These are phyloP conservation scores for Antechinus stuartii DNA, from an alignment of 2,113 vertebrate genomes.

Conservation along the genomic window DNA sequence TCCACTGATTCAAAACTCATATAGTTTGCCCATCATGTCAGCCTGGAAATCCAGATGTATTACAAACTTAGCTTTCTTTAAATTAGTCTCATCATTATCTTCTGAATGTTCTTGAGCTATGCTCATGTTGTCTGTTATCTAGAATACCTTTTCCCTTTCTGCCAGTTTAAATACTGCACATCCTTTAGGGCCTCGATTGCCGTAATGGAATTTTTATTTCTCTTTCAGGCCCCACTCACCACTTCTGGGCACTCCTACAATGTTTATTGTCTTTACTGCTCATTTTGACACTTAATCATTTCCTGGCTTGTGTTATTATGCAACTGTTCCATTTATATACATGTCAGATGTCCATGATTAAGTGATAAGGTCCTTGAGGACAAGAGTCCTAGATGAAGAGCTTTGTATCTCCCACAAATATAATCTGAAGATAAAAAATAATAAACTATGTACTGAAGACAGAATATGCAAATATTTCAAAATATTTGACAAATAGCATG, in stretches of 20 bases:
- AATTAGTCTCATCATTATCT: background rate
- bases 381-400: too few relatives aligned
- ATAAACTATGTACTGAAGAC: background rate
- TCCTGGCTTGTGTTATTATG: too few relatives aligned
- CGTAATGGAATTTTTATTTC: background rate
- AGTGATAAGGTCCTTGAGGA: too few relatives aligned
- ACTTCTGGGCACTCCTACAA: background rate
- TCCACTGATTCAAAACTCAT: background rate
- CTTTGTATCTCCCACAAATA: background rate
- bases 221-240: background rate
- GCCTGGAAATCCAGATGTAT: background rate
- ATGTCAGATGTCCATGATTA: too few relatives aligned
- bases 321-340: too few relatives aligned
- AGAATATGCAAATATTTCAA: constrained; percentile 11
- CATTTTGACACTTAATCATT: background rate
- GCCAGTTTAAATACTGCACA: background rate
- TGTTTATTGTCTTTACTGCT: background rate
- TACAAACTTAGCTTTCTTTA: background rate
- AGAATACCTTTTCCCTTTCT: background rate
- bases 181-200: background rate
- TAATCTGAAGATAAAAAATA: constrained; percentile 37
- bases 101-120: background rate
- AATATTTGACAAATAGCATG: constrained; percentile 15
- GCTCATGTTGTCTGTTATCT: background rate
- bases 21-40: background rate